These are phyloP conservation scores for Macropodus opercularis DNA, from an alignment of 2,797 vertebrate species.

Conservation along the genomic window DNA sequence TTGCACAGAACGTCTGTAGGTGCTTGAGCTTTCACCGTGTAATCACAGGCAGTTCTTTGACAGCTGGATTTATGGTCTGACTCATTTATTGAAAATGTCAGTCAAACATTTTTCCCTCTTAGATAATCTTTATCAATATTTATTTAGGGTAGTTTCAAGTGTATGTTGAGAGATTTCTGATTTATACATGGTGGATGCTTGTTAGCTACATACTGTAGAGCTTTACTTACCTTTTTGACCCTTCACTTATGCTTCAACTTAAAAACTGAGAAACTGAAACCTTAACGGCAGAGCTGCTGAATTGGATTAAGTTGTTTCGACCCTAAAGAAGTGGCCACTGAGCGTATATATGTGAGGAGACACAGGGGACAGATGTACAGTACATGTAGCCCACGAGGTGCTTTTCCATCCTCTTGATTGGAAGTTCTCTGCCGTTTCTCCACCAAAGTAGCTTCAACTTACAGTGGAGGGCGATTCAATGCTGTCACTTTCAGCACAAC, in stretches of 20 bases:
- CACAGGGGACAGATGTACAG: too few relatives aligned
- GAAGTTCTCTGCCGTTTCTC: constrained; percentile 5
- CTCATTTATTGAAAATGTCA: neutral
- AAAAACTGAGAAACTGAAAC: too few relatives aligned
- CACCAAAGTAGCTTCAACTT: constrained; percentile 5
- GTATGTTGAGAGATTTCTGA: neutral
- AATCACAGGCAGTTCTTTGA: constrained; percentile 32
- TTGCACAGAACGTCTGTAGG: constrained; percentile 10
- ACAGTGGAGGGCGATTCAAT: constrained; percentile 8
- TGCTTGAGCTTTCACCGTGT: constrained; percentile 30
- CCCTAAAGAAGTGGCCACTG: too few relatives aligned
- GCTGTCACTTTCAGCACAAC: constrained; percentile 15
- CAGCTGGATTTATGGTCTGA: neutral
- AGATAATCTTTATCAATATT: neutral
- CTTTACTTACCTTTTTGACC: too few relatives aligned
- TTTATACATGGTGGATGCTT: too few relatives aligned
- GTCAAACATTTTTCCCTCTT: neutral
- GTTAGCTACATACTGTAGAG: too few relatives aligned
- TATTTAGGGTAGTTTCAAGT: too few relatives aligned
- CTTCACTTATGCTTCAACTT: too few relatives aligned
- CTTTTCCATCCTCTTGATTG: constrained; percentile 16
- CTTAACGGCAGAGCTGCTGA: too few relatives aligned
- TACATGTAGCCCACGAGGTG: too few relatives aligned
- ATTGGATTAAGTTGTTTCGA: too few relatives aligned
- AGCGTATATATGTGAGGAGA: too few relatives aligned